Evolutionary conservation across 2,888 invertebrate genomes (phyloP).

Genomic region (Ophonus ardosiacus): DNA sequence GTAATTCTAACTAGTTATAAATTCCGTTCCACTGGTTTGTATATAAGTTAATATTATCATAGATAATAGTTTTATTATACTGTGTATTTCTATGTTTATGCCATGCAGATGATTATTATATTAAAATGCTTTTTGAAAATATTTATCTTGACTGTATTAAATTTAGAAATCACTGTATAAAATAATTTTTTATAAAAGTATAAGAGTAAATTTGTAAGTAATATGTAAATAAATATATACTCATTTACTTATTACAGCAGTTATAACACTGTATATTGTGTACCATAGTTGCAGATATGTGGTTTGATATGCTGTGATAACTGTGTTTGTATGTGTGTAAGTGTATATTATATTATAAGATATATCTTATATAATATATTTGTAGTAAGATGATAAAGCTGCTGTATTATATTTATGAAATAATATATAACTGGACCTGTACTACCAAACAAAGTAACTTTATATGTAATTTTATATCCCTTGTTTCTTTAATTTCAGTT

Average conservation of each 20-base stretch:
- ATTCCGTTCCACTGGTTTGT: background rate
- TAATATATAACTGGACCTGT: conserved; percentile 48
- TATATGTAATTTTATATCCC: background rate
- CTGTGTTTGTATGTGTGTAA: conserved; percentile 45
- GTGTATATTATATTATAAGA: background rate
- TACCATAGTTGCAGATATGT: conserved; percentile 37
- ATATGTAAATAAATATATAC: conserved; percentile 18
- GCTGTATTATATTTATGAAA: conserved; percentile 47
- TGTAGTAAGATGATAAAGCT: conserved; percentile 36
- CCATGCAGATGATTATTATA: background rate
- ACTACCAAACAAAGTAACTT: background rate
- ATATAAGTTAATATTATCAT: background rate
- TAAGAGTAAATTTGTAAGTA: conserved; percentile 9
- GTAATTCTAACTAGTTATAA: conserved; percentile 7
- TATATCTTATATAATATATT: too few relatives aligned
- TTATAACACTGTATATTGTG: conserved; percentile 24
- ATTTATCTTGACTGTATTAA: background rate
- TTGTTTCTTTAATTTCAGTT: background rate
- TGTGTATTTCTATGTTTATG: background rate
- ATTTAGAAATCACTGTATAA: conserved; percentile 17
- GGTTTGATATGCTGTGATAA: conserved; percentile 56
- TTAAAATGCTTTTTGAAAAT: background rate
- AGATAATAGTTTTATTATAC: background rate
- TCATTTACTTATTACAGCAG: conserved; percentile 13
- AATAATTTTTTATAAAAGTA: background rate